Evolutionary conservation across 2,888 invertebrate genomes (phyloP).

Genomic region (Phalera bucephala): DNA sequence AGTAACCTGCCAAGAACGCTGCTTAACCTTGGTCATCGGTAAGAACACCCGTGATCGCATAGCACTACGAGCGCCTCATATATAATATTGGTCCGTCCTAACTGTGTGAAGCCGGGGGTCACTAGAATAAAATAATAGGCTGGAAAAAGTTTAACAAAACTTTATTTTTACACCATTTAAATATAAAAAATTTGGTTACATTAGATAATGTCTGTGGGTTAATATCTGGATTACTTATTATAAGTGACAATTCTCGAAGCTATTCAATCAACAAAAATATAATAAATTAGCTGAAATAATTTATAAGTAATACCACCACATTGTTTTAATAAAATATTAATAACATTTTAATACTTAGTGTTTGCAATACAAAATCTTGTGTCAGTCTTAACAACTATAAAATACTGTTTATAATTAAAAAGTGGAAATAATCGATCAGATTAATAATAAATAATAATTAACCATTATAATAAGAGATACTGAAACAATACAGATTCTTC

Average conservation of each 20-base stretch:
- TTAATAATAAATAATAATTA: conserved; percentile 33
- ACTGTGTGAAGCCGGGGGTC: too few relatives aligned
- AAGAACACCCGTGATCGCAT: too few relatives aligned
- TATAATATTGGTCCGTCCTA: too few relatives aligned
- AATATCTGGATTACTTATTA: conserved; percentile 58
- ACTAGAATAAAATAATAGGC: too few relatives aligned
- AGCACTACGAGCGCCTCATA: too few relatives aligned
- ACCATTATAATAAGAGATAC: conserved; percentile 41
- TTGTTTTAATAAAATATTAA: conserved; percentile 46
- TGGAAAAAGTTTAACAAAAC: conserved; percentile 63
- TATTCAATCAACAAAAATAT: conserved; percentile 48
- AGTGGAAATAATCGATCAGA: conserved; percentile 45
- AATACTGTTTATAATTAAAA: conserved; percentile 71
- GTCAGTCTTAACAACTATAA: conserved; percentile 79
- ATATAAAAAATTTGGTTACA: conserved; percentile 73
- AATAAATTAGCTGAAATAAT: conserved; percentile 61
- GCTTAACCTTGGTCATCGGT: too few relatives aligned
- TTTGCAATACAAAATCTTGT: conserved; percentile 70
- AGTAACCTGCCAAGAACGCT: too few relatives aligned
- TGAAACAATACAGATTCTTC: conserved; percentile 54
- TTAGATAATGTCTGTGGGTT: conserved; percentile 66
- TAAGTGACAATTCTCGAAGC: conserved; percentile 56
- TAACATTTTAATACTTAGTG: conserved; percentile 71
- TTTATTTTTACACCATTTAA: conserved; percentile 65
- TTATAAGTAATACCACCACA: conserved; percentile 67